Evolutionary conservation across 2,888 invertebrate species (phyloP), one percentile per base, ranked within the genome.

Genomic region (Pheosia gnoma): DNA sequence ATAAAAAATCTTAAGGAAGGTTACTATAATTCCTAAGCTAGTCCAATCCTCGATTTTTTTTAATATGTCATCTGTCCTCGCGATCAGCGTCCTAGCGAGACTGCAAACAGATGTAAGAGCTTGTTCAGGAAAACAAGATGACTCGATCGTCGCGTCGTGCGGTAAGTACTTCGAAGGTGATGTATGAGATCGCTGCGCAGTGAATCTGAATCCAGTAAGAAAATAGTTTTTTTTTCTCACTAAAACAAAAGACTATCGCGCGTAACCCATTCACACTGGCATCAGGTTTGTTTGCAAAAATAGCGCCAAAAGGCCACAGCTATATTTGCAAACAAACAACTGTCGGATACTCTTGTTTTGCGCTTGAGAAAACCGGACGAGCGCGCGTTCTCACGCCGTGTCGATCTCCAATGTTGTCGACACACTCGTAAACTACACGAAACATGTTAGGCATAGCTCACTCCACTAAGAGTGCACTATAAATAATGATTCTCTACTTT

Each of bases 311-410:
- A 60, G 68, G 77, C 82, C 81, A 79, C 78, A 77, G 72, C 61
- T 77, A 78, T 85, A 87, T 90, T 89, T 85, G 85, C 86, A 89
- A 89, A 90, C 85, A 89, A 79, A 72, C 78, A 67, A 85, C 84
- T 25, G 25, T 25, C 82, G 83, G 76, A 76, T 66, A 71, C 72
- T 78, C 78, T 80, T 81, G 77, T 76, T 78, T 81, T 77, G 70
- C 75, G 80, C 83, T 86, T 87, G 89, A 86, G 91, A 90, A 86
- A 85, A 86, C 81, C 76, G 78, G 81, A 80, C 79, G 65, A 71
- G 66, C 61, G 62, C 64, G 72, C 74, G 82, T 91, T 91, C 91
- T 88, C 91, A 91, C 90, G 89, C 54, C 11, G 5, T 4, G 58
- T 37, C 68, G 65, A 79, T 81, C 71, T 79, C 82, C 88, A 85